A percentile compares a stretch with the other conserved stretches of the same genome.
Conservation (phyloP, 2,797 vertebrate species). For the Astyanax mexicanus region DNA sequence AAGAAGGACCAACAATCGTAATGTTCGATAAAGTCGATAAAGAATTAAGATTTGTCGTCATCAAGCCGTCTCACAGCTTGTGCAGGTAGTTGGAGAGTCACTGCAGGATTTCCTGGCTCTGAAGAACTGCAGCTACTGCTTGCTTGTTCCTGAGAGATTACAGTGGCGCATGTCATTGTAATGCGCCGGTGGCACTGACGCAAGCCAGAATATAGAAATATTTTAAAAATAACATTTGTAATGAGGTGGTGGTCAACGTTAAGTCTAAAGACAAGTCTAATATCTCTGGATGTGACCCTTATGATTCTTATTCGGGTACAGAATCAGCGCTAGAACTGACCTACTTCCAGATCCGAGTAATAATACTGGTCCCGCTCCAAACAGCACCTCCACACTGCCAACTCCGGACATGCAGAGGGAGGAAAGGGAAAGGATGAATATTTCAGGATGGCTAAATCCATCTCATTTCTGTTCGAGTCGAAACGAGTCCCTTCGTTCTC, state of each 20-base stretch:
- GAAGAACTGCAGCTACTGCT: no score
- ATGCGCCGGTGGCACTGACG: no score
- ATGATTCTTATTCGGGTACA: conserved; percentile 22
- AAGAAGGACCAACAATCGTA: no score
- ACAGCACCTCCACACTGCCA: conserved; percentile 36
- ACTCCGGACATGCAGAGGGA: neutral
- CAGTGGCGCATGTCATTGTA: no score
- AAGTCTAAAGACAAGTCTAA: neutral
- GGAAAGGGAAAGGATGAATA: conserved; percentile 25
- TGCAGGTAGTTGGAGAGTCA: no score
- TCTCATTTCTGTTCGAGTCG: conserved; percentile 9
- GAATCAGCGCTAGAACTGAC: conserved; percentile 37
- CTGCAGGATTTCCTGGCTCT: no score
- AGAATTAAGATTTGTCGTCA: no score
- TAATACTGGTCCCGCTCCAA: conserved; percentile 37
- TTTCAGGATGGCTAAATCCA: conserved; percentile 41
- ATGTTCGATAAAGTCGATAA: no score
- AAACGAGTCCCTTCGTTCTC: neutral
- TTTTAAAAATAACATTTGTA: neutral
- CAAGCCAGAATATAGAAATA: no score
- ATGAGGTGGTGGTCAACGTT: no score
- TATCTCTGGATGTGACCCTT: neutral
- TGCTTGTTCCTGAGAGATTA: no score
- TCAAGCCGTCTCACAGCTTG: no score
- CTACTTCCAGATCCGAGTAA: conserved; percentile 50